Percentiles rank a stretch among this genome's conserved stretches.
Conservation (phyloP, 1,140 invertebrate genomes). For the Polyergus mexicanus region DNA sequence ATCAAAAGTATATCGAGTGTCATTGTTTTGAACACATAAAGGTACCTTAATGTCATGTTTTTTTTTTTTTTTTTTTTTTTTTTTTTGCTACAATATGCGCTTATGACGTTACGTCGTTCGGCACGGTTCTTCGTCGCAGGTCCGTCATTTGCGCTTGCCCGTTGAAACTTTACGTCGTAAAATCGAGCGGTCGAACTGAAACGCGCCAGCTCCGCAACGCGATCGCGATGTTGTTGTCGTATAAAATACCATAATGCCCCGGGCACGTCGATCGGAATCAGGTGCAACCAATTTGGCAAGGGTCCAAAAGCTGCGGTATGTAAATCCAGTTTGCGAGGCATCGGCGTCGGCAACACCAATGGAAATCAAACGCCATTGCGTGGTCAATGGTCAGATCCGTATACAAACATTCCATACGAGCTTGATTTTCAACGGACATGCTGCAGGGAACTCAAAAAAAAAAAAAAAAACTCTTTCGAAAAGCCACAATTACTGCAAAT, state of each 20-base stretch:
- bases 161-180: slow-evolving; percentile 79
- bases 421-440: slow-evolving; percentile 63
- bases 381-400: slow-evolving; percentile 59
- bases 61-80: slow-evolving; percentile 62
- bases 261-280: slow-evolving; percentile 81
- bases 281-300: slow-evolving; percentile 81
- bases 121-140: slow-evolving; percentile 69
- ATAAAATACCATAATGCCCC: slow-evolving; percentile 80
- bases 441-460: slow-evolving; percentile 55
- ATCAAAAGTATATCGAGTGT: not conserved
- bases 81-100: slow-evolving; percentile 46
- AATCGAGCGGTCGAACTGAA: slow-evolving; percentile 78
- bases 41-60: slow-evolving; percentile 40
- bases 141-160: slow-evolving; percentile 76
- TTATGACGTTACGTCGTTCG: slow-evolving; percentile 37
- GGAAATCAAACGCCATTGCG: slow-evolving; percentile 67
- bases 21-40: slow-evolving; percentile 3
- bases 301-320: slow-evolving; percentile 76
- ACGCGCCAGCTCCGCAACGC: slow-evolving; percentile 34
- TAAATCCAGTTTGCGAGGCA: slow-evolving; percentile 77
- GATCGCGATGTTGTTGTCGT: slow-evolving; percentile 65
- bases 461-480: slow-evolving; percentile 46
- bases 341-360: slow-evolving; percentile 67
- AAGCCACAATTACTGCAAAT: slow-evolving; percentile 4
- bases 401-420: slow-evolving; percentile 38